Evolutionary conservation across 2,797 vertebrate genomes (phyloP).

Genomic region (Sternotherus odoratus): DNA sequence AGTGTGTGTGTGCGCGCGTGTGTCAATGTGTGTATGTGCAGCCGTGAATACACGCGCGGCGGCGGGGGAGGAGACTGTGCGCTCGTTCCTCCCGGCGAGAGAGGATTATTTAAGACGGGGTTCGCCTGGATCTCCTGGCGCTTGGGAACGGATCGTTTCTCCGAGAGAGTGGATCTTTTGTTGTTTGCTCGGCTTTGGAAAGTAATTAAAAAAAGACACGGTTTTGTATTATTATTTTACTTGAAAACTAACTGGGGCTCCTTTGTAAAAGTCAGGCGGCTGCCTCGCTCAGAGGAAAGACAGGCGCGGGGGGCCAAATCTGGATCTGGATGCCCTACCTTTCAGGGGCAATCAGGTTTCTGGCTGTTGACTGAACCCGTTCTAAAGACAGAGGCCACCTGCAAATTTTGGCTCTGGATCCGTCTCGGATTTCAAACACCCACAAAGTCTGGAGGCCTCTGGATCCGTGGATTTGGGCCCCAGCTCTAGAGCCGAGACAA

Average conservation of each 20-base stretch:
- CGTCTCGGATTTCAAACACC: not conserved
- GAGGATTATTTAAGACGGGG: not conserved
- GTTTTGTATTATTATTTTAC: conserved; percentile 21
- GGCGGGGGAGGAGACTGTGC: not conserved
- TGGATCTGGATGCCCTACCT: not conserved
- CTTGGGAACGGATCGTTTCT: conserved; percentile 71
- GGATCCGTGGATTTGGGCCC: not conserved
- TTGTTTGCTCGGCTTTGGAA: conserved; percentile 65
- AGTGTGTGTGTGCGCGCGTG: not conserved
- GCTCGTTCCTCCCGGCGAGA: not conserved
- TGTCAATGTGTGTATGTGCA: not conserved
- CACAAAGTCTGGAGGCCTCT: not conserved
- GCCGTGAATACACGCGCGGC: not conserved
- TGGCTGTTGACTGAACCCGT: not conserved
- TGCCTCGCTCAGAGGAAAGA: not conserved
- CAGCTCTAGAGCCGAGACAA: no score
- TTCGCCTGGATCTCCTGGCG: conserved; percentile 25
- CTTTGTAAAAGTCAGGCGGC: not conserved
- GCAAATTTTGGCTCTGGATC: not conserved
- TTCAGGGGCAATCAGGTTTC: not conserved
- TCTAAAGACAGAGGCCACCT: not conserved
- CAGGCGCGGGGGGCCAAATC: not conserved
- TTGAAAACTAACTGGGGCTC: not conserved
- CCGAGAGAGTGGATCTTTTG: conserved; percentile 80
- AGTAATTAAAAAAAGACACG: conserved; percentile 72